Evolutionary conservation across 2,888 invertebrate species (phyloP).

Genomic region (Agrypnus murinus): DNA sequence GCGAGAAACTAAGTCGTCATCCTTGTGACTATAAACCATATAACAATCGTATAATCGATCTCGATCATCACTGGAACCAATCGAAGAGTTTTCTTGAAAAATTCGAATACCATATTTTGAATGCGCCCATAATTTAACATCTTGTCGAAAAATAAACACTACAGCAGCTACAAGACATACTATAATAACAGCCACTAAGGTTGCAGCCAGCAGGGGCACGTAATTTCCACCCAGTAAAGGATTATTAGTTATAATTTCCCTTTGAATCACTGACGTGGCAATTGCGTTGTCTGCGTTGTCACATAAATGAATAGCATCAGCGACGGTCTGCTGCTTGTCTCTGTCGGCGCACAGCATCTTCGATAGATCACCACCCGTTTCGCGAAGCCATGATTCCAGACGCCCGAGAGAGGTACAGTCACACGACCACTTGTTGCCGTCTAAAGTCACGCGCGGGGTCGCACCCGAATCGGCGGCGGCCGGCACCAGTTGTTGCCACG

Average conservation of each 20-base stretch:
- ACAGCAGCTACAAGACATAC: conserved; percentile 81
- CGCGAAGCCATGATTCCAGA: conserved; percentile 81
- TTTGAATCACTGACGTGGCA: conserved; percentile 73
- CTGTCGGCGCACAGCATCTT: conserved; percentile 81
- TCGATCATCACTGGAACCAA: conserved; percentile 70
- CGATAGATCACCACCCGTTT: conserved; percentile 79
- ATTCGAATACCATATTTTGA: conserved; percentile 85
- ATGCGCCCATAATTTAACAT: conserved; percentile 86
- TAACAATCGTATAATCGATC: conserved; percentile 86
- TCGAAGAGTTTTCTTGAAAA: conserved; percentile 77
- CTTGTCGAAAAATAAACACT: conserved; percentile 83
- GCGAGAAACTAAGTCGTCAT: conserved; percentile 82
- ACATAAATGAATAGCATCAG: conserved; percentile 75
- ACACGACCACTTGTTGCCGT: conserved; percentile 90
- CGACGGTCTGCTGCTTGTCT: conserved; percentile 72
- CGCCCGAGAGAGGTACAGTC: conserved; percentile 83
- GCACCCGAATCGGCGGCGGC: conserved; percentile 72
- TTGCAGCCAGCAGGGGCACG: conserved; percentile 83
- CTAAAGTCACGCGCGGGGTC: conserved; percentile 80
- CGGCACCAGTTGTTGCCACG: conserved; percentile 78
- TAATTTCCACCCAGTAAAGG: conserved; percentile 81
- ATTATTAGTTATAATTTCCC: conserved; percentile 76
- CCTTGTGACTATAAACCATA: conserved; percentile 88
- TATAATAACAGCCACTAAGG: conserved; percentile 80
- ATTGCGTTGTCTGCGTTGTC: conserved; percentile 82